Evolutionary conservation across 2,113 vertebrate species (phyloP).

Genomic region (Procavia capensis): DNA sequence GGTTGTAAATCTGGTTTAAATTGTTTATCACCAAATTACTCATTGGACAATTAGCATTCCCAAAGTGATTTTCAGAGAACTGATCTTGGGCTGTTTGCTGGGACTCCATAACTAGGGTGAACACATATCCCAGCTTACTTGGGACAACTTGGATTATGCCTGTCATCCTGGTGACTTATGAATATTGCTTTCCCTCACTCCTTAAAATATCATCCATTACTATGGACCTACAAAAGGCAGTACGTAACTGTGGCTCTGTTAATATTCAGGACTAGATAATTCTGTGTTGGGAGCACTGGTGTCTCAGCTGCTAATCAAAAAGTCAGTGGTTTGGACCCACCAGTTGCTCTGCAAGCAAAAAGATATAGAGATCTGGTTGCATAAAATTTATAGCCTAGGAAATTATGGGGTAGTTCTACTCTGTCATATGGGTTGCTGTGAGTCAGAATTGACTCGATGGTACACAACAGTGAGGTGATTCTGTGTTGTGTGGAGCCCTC

Average conservation of each 20-base stretch:
- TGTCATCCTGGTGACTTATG: neutral
- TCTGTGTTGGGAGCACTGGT: no score
- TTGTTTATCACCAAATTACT: neutral
- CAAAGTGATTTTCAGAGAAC: neutral
- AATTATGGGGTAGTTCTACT: no score
- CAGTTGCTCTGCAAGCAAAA: no score
- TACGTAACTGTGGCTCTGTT: neutral
- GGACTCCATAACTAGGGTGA: neutral
- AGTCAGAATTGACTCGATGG: no score
- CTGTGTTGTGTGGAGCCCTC: no score
- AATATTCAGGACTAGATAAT: neutral
- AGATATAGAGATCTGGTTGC: no score
- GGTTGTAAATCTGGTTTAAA: neutral
- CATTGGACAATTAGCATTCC: neutral
- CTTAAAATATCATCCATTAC: neutral
- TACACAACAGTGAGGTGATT: no score
- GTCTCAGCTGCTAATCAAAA: no score
- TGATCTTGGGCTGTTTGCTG: neutral
- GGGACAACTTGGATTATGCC: neutral
- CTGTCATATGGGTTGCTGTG: no score
- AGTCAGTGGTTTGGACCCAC: no score
- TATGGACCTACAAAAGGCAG: neutral
- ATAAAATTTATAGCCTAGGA: no score
- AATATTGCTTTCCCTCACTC: neutral
- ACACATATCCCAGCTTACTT: neutral